These are phyloP conservation scores for Thumatha senex DNA, from an alignment of 2,888 invertebrate genomes.

Conservation along the genomic window DNA sequence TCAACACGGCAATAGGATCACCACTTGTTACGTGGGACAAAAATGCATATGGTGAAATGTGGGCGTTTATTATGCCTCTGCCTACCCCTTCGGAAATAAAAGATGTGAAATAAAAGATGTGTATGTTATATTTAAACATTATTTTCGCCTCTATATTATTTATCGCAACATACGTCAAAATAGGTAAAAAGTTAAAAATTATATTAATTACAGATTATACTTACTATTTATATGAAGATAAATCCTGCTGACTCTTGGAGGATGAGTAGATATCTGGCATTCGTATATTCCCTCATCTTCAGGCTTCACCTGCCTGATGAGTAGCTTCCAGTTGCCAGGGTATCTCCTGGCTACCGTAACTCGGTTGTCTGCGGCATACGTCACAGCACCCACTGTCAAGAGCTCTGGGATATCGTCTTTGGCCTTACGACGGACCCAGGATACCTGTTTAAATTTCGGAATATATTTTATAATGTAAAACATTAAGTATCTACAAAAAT, in stretches of 20 bases:
- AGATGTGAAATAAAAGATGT: no score
- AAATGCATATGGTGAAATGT: no score
- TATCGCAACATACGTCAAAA: no score
- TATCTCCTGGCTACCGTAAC: slow-evolving; percentile 85
- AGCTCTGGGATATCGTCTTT: slow-evolving; percentile 85
- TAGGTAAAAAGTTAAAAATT: neutral
- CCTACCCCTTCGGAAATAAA: no score
- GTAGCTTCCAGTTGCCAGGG: slow-evolving; percentile 85
- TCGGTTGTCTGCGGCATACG: slow-evolving; percentile 87
- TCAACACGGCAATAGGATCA: no score
- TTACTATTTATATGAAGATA: slow-evolving; percentile 87
- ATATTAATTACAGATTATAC: no score
- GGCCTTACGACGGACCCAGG: slow-evolving; percentile 87
- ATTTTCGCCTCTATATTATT: no score
- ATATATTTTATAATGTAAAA: no score
- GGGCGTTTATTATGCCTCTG: no score
- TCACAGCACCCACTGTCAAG: slow-evolving; percentile 87
- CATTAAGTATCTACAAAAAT: no score
- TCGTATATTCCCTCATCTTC: slow-evolving; percentile 88
- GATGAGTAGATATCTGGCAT: slow-evolving; percentile 89
- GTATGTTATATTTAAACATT: no score
- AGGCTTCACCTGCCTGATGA: slow-evolving; percentile 86
- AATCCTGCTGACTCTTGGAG: slow-evolving; percentile 86
- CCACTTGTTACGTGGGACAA: no score
- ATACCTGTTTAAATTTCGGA: slow-evolving; percentile 69